Evolutionary conservation across 2,797 vertebrate genomes (phyloP).

Genomic region (Graptemys geographica): DNA sequence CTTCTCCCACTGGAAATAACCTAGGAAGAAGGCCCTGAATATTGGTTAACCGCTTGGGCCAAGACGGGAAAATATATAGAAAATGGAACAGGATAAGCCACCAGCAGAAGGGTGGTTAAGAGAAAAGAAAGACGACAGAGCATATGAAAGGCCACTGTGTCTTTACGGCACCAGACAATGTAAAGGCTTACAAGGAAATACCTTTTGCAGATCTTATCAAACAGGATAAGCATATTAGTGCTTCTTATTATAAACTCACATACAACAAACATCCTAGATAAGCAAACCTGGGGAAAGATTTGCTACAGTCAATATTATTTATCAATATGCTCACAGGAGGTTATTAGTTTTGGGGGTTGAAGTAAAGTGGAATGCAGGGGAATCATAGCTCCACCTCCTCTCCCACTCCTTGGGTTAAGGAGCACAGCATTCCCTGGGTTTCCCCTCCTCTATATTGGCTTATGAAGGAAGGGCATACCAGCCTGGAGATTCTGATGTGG

Average conservation of each 20-base stretch:
- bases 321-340: neutral
- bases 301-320: neutral
- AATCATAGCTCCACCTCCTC: neutral
- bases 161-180: neutral
- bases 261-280: neutral
- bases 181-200: neutral
- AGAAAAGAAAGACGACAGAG: neutral
- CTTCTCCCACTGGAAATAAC: neutral
- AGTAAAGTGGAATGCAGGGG: neutral
- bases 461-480: neutral
- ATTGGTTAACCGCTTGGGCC: neutral
- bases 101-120: conserved; percentile 9
- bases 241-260: conserved; percentile 43
- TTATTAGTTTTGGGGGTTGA: neutral
- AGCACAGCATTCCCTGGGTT: neutral
- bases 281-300: neutral
- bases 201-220: conserved; percentile 1
- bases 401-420: neutral
- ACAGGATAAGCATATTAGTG: conserved; percentile 7
- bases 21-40: neutral
- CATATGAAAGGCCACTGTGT: accelerated
- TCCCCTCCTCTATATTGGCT: neutral
- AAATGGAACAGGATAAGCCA: neutral
- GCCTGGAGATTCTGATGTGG: neutral
- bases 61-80: neutral